A percentile compares a stretch with the other conserved stretches of the same genome.
Conservation (phyloP, 2,797 vertebrate species). For the Catostomus latipinnis region DNA sequence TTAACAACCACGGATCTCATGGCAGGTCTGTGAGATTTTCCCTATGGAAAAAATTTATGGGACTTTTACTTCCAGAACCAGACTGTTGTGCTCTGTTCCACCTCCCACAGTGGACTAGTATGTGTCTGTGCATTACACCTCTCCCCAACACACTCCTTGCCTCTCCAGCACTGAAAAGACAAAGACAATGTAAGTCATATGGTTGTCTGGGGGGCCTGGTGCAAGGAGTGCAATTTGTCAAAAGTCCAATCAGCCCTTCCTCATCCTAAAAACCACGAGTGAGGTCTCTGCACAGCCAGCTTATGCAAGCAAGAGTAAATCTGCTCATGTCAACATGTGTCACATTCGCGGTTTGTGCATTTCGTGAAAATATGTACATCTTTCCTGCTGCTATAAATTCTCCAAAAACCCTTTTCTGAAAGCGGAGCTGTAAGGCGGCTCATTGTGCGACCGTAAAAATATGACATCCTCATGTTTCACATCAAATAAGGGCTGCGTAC, state of each 20-base stretch:
- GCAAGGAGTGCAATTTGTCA: conserved; percentile 52
- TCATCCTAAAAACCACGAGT: conserved; percentile 21
- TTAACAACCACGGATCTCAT: too few relatives aligned
- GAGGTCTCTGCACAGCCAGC: conserved; percentile 51
- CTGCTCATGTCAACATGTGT: conserved; percentile 29
- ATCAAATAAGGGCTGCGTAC: too few relatives aligned
- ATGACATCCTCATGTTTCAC: conserved; percentile 2
- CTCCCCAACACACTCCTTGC: conserved; percentile 43
- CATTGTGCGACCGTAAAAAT: background rate
- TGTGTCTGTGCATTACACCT: conserved; percentile 28
- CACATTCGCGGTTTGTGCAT: conserved; percentile 8
- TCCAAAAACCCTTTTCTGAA: background rate
- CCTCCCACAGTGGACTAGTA: conserved; percentile 38
- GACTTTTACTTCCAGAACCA: too few relatives aligned
- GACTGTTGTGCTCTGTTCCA: too few relatives aligned
- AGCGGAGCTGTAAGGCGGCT: background rate
- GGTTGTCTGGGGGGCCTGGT: conserved; percentile 43
- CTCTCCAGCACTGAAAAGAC: conserved; percentile 50
- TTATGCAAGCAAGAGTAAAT: conserved; percentile 57
- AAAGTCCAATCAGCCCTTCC: conserved; percentile 42
- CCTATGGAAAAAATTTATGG: too few relatives aligned
- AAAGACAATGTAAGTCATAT: conserved; percentile 51
- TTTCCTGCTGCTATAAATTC: conserved; percentile 13
- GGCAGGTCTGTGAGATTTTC: too few relatives aligned
- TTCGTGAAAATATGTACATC: conserved; percentile 3